Conservation (phyloP, 2,888 invertebrate genomes). For the Pegoplata infirma region DNA sequence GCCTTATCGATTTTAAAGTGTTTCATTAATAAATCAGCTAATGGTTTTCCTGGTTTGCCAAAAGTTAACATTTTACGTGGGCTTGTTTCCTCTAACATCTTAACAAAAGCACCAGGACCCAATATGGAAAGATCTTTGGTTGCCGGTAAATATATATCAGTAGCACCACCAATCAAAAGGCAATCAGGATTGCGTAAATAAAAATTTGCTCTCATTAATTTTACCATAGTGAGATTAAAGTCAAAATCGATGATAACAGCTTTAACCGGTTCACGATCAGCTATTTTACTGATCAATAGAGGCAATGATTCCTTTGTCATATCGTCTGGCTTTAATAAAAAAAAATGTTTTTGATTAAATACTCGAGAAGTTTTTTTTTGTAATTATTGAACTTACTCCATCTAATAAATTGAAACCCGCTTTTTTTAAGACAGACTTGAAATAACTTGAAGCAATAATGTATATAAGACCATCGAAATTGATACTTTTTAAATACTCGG, state of each 20-base stretch:
- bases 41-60: constrained; percentile 78
- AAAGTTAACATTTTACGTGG: constrained; percentile 73
- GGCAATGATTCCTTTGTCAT: constrained; percentile 68
- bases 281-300: constrained; percentile 65
- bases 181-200: constrained; percentile 78
- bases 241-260: constrained; percentile 79
- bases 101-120: constrained; percentile 77
- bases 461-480: constrained; percentile 79
- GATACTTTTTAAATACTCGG: constrained; percentile 78
- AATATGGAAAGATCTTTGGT: constrained; percentile 71
- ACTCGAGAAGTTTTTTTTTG: too few relatives aligned
- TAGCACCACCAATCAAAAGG: constrained; percentile 77
- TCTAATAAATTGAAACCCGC: constrained; percentile 78
- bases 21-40: constrained; percentile 72
- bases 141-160: constrained; percentile 76
- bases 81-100: constrained; percentile 75
- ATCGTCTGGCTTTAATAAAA: constrained; percentile 67
- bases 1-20: constrained; percentile 80
- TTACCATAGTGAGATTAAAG: constrained; percentile 76
- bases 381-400: constrained; percentile 73
- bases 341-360: too few relatives aligned
- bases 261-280: constrained; percentile 75
- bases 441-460: constrained; percentile 74
- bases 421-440: constrained; percentile 74
- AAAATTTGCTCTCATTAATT: constrained; percentile 77